Evolutionary conservation across 2,113 vertebrate genomes (phyloP).

Genomic region (Rousettus leschenaultii): DNA sequence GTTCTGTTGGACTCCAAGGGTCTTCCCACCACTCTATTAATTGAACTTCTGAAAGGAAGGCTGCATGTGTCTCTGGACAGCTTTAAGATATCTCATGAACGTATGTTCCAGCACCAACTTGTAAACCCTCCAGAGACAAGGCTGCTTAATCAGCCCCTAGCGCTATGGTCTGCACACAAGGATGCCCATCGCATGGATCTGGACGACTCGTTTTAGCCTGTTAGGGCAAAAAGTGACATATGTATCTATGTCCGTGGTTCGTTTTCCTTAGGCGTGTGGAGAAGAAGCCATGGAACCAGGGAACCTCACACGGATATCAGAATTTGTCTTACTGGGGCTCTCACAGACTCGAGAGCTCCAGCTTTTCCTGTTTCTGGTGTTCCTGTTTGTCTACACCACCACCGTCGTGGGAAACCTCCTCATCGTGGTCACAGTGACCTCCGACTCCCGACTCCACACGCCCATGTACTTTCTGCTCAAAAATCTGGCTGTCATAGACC

Average conservation of each 20-base stretch:
- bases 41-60: not conserved
- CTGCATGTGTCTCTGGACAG: not conserved
- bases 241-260: not conserved
- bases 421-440: not conserved
- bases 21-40: not conserved
- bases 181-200: not conserved
- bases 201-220: not conserved
- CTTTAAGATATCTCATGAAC: not conserved
- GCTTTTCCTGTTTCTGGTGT: constrained; percentile 37
- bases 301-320: constrained; percentile 17
- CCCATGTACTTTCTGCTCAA: constrained; percentile 69
- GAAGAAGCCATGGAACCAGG: not conserved
- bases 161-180: not conserved
- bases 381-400: constrained; percentile 53
- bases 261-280: not conserved
- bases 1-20: not conserved
- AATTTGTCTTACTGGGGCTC: constrained; percentile 62
- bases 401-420: constrained; percentile 48
- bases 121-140: no score
- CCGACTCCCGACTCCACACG: constrained; percentile 17
- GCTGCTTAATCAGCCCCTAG: not conserved
- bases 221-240: not conserved
- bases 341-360: constrained; percentile 43
- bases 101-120: not conserved
- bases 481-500: constrained; percentile 60